Base-by-base conservation (phyloP, 2,113 vertebrate species). In the Raja brachyura region DNA sequence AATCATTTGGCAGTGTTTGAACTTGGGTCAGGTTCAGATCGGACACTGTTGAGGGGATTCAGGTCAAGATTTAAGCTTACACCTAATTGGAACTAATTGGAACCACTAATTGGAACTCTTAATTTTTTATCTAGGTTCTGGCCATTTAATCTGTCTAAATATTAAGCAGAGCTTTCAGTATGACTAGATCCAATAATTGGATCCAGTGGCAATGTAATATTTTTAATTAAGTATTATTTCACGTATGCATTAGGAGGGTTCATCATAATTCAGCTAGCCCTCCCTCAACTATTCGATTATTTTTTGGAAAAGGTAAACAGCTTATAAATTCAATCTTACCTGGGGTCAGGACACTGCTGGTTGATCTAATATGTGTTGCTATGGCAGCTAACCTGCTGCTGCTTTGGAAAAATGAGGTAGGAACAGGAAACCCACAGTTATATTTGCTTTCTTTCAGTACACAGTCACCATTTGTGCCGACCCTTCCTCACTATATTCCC, bases 321-420 rank as follows among this genome's bases (percentile, higher is more conserved):
- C 33, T 20, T 73, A 66, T 39, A 92, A 48, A 73, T 73, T 92
- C 66, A 92, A 74, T 73, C 90, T 92, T 92, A 92, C 90, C 90
- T 73, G 39, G 9, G 90, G 33, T 92, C 90, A 54, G 25, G 68
- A 22, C 39, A 73, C 31, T 73, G 68, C 68, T 92, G 68, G 66
- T 74, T 92, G 90, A 74, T 22, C 66, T 73, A 92, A 54, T 92
- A 54, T 92, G 90, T 20, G 61, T 92, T 92, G 66, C 90, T 39
- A 74, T 92, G 90, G 90, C 66, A 92, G 39, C 90, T 33, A 92
- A 39, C 70, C 33, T 92, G 66, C 90, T 25, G n/a, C 90, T 54
- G 20, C 39, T 10, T 92, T 74, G 39, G 33, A 33, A 13, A 68
- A 73, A 16, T 63, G 59, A 88, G 59, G 28, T 31, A 74, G 20